Percentiles rank a stretch among this genome's conserved stretches.
phyloP scores from a whole-genome alignment of 1,140 invertebrate species.

The Maconellicoccus hirsutus region DNA sequence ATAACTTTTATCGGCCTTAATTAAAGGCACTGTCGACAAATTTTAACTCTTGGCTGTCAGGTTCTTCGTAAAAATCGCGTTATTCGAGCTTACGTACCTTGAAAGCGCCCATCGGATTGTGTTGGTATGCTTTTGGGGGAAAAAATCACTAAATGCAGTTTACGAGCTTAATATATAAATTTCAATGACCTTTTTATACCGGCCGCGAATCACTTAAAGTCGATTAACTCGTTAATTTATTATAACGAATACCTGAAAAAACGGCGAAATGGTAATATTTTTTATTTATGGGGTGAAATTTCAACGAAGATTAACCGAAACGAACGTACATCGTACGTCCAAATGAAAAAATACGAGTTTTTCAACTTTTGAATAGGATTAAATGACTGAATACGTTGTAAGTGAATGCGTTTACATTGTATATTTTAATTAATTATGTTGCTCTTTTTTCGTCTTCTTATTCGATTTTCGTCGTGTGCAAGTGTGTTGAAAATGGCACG shows the following conservation, averaged over 20 bases:
- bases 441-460: no score
- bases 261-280: not conserved
- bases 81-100: no score
- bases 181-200: not conserved
- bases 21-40: not conserved
- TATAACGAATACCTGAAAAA: not conserved
- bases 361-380: not conserved
- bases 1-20: not conserved
- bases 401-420: not conserved
- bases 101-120: no score
- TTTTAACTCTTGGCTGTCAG: not conserved
- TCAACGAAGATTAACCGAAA: constrained; percentile 3
- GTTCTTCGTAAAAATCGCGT: not conserved
- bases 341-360: not conserved
- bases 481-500: no score
- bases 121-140: not conserved
- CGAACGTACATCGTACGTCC: not conserved
- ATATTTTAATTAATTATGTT: not conserved
- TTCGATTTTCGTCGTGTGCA: no score
- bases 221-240: constrained; percentile 4
- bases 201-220: not conserved
- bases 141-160: not conserved
- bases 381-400: not conserved
- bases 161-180: not conserved
- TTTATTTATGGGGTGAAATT: constrained; percentile 1